Conservation (phyloP, 2,888 invertebrate species). For the Luffia ferchaultella region DNA sequence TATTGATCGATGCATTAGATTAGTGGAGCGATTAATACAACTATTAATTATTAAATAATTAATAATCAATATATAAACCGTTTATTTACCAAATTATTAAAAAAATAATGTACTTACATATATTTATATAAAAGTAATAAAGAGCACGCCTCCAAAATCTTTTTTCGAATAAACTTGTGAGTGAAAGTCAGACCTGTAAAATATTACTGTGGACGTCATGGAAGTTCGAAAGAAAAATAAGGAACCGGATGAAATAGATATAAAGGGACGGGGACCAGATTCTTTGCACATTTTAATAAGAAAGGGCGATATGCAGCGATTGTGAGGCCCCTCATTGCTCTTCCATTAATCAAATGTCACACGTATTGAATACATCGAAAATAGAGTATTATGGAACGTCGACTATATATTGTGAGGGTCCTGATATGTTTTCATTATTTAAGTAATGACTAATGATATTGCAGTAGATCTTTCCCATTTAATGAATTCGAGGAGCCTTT, state of each 20-base stretch:
- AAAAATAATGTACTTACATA: no score
- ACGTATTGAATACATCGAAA: slow-evolving; percentile 54
- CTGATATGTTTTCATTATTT: neutral
- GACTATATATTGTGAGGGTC: neutral
- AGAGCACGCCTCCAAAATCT: no score
- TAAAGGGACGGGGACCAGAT: neutral
- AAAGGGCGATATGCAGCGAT: slow-evolving; percentile 35
- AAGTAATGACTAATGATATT: neutral
- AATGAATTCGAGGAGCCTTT: neutral
- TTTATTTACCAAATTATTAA: no score
- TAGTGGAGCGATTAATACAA: no score
- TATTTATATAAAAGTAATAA: no score
- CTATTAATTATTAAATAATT: no score
- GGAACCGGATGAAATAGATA: neutral
- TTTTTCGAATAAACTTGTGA: no score
- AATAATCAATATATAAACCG: no score
- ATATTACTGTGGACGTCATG: neutral
- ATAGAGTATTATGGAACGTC: slow-evolving; percentile 3
- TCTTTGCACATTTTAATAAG: slow-evolving; percentile 9
- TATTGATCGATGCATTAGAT: no score
- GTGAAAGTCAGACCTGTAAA: neutral
- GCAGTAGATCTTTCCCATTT: neutral
- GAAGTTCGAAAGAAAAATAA: neutral
- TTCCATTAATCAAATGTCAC: slow-evolving; percentile 55
- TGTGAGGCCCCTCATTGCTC: slow-evolving; percentile 32